Percentiles rank a stretch among this genome's conserved stretches.
Conservation (phyloP, 2,113 vertebrate species). For the Ahaetulla prasina region DNA sequence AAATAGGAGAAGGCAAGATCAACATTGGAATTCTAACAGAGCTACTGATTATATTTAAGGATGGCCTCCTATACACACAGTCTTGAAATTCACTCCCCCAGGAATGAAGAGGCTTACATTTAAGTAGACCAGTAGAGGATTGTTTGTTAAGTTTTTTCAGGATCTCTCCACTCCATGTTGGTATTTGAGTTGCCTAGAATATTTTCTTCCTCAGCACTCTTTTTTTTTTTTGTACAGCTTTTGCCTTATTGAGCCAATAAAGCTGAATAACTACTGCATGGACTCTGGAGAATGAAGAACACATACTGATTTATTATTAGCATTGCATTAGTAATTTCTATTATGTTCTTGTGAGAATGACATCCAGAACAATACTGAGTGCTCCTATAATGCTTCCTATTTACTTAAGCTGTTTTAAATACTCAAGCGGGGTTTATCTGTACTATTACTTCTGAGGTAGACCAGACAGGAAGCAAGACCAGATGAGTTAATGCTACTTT, state of each 20-base stretch:
- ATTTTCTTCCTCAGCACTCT: not conserved
- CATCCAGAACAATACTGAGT: not conserved
- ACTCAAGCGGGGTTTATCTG: not conserved
- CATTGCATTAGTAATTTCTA: not conserved
- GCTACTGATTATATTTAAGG: not conserved
- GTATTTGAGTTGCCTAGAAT: not conserved
- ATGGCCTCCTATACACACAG: not conserved
- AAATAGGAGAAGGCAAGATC: not conserved
- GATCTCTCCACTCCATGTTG: not conserved
- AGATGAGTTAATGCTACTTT: not conserved
- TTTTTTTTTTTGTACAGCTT: not conserved
- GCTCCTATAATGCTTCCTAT: not conserved
- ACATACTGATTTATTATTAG: not conserved
- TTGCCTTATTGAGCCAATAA: not conserved
- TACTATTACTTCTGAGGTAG: not conserved
- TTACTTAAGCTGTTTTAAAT: not conserved
- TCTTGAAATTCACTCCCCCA: not conserved
- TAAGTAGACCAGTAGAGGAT: not conserved
- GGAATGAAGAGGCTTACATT: not conserved
- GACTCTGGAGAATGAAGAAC: not conserved
- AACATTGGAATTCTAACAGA: not conserved
- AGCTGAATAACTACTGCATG: not conserved
- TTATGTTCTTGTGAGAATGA: not conserved
- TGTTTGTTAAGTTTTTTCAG: not conserved
- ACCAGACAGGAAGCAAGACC: not conserved